Conservation (phyloP, 2,888 invertebrate genomes). For the Luperina testacea region DNA sequence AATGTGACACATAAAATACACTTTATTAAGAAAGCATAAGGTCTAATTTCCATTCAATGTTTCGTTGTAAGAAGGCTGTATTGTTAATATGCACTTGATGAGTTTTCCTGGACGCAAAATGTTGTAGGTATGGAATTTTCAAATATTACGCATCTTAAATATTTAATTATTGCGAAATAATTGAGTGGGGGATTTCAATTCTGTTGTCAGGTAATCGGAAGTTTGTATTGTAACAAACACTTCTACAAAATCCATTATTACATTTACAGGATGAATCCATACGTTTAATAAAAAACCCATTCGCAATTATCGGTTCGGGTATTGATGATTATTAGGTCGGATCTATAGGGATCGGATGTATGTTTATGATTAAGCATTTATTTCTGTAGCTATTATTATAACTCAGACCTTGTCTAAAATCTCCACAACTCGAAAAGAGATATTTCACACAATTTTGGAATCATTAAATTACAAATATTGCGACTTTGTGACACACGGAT, state of each 20-base stretch:
- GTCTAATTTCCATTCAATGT: slow-evolving; percentile 1
- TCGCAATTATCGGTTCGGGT: neutral
- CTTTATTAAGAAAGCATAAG: slow-evolving; percentile 45
- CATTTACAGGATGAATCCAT: neutral
- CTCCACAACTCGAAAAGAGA: neutral
- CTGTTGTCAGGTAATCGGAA: neutral
- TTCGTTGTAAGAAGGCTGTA: neutral
- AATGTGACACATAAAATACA: slow-evolving; percentile 19
- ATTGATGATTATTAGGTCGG: neutral
- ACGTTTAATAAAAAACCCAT: neutral
- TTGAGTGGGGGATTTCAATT: slow-evolving; percentile 4
- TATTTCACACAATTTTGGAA: slow-evolving; percentile 36
- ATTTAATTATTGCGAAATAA: neutral
- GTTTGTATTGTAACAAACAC: neutral
- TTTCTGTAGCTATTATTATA: neutral
- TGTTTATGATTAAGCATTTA: neutral
- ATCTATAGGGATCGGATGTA: neutral
- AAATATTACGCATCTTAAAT: slow-evolving; percentile 12
- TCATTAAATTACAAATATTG: slow-evolving; percentile 9
- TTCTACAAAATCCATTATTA: neutral
- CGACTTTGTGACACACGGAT: slow-evolving; percentile 10
- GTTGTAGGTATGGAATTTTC: slow-evolving; percentile 2
- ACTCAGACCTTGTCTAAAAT: slow-evolving; percentile 16
- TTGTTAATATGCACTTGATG: slow-evolving; percentile 5
- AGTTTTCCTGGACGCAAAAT: slow-evolving; percentile 22